These are phyloP conservation scores for Carcharodon carcharias DNA, from an alignment of 2,797 vertebrate genomes.

Conservation along the genomic window DNA sequence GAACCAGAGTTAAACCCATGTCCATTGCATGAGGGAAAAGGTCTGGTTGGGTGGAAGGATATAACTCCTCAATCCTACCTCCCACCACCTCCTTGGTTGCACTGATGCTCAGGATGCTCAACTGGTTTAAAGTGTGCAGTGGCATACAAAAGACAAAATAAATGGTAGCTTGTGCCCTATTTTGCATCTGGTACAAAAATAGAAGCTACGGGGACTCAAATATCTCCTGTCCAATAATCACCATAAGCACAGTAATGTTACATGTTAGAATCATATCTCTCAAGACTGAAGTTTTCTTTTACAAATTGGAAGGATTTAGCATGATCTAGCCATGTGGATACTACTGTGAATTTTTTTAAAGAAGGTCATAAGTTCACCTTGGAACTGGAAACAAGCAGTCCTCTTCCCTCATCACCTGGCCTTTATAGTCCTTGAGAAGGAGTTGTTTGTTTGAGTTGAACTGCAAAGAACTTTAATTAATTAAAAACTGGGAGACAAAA, in stretches of 20 bases:
- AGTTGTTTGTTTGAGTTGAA: too few relatives aligned
- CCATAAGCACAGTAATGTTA: background rate
- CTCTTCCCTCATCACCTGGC: too few relatives aligned
- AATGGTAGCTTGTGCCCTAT: background rate
- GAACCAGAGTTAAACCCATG: background rate
- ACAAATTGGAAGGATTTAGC: too few relatives aligned
- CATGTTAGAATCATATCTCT: too few relatives aligned
- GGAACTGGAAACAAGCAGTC: too few relatives aligned
- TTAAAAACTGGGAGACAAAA: too few relatives aligned
- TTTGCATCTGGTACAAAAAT: background rate
- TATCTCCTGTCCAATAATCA: background rate
- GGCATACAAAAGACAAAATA: background rate
- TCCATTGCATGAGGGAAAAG: background rate
- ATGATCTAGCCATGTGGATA: too few relatives aligned
- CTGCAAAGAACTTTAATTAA: too few relatives aligned
- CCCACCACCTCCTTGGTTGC: background rate
- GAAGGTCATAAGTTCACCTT: too few relatives aligned
- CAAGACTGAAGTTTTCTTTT: too few relatives aligned
- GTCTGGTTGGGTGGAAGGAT: background rate
- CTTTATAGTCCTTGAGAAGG: too few relatives aligned
- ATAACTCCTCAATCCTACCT: background rate
- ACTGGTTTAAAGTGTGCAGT: background rate
- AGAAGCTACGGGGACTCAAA: background rate
- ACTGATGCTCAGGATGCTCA: background rate
- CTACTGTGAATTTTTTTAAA: too few relatives aligned